Base-by-base conservation (phyloP, 2,888 invertebrate genomes). In the Acleris laterana region DNA sequence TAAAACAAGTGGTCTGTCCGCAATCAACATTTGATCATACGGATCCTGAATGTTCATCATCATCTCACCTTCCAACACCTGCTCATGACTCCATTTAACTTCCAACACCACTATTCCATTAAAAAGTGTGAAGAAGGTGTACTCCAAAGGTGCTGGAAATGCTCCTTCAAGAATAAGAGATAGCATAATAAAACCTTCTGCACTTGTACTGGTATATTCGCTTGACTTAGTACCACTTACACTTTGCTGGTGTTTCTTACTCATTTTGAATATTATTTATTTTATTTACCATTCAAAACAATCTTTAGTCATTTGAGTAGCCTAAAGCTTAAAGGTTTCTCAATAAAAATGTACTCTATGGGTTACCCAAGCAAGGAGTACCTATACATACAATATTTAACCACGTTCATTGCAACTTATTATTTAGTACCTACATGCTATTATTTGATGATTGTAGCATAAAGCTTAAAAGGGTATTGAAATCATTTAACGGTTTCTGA, bases 1-100 rank as follows among this genome's bases (percentile, higher is more conserved):
- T 56, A 90, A 83, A 62, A 89, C 73, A 28, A 93, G 71, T n/a
- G 92, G 93, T 11, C 70, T 75, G 61, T 86, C 82, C 0, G 85
- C 82, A 19, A 87, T 57, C 22, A 83, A 28, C 5, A 62, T 65
- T 72, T 84, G 85, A 70, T 65, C 68, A 50, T 46, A 49, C 42
- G 72, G 57, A 19, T 86, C 80, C 57, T 82, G 82, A 16, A 92
- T 74, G 74, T 90, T 83, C 42, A 90, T 20, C 2, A 87, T 68
- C 13, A 51, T 50, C 52, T 79, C 74, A 20, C 70, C 71, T 61
- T 79, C 69, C 5, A 85, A 48, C 16, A 63, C 62, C 6, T 62
- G 32, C 4, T 74, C 78, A 62, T 82, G 51, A 1, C 62, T 19
- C 92, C 91, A 93, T 75, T 77, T 85, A 17, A 63, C 69, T 28